phyloP scores from a whole-genome alignment of 2,888 invertebrate species.

The Athetis lepigone region DNA sequence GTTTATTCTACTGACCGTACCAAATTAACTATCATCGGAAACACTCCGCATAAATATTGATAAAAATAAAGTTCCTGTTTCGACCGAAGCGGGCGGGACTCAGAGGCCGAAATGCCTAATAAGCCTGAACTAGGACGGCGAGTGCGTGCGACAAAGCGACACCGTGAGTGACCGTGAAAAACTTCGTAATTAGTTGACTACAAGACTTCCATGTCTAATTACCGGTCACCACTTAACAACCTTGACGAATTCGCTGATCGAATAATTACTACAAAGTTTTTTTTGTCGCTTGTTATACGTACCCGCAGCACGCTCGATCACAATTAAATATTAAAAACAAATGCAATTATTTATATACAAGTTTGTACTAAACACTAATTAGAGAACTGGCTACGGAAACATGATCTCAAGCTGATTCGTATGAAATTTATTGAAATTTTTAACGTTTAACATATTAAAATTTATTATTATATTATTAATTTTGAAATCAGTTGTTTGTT shows the following conservation, averaged over 20 bases:
- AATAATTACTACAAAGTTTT: no score
- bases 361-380: constrained; percentile 39
- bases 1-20: no score
- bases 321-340: constrained; percentile 25
- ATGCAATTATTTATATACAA: constrained; percentile 39
- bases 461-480: constrained; percentile 73
- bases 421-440: constrained; percentile 75
- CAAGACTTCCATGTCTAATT: constrained; percentile 19
- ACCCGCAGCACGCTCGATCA: constrained; percentile 39
- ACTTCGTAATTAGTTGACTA: neutral
- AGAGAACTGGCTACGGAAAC: constrained; percentile 64
- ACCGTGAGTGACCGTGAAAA: constrained; percentile 22
- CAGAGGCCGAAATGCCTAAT: no score
- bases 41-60: no score
- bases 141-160: constrained; percentile 21
- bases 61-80: no score
- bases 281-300: constrained; percentile 37
- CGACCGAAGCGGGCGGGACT: no score
- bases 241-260: constrained; percentile 39
- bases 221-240: constrained; percentile 18
- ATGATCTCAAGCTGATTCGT: constrained; percentile 70
- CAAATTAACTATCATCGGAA: no score
- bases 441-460: constrained; percentile 76
- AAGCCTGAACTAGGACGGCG: no score
- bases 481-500: constrained; percentile 68